Percentiles rank a stretch among this genome's conserved stretches.
Evolutionary conservation across 1,140 invertebrate genomes (phyloP).

Genomic region (Aphelinus certus): DNA sequence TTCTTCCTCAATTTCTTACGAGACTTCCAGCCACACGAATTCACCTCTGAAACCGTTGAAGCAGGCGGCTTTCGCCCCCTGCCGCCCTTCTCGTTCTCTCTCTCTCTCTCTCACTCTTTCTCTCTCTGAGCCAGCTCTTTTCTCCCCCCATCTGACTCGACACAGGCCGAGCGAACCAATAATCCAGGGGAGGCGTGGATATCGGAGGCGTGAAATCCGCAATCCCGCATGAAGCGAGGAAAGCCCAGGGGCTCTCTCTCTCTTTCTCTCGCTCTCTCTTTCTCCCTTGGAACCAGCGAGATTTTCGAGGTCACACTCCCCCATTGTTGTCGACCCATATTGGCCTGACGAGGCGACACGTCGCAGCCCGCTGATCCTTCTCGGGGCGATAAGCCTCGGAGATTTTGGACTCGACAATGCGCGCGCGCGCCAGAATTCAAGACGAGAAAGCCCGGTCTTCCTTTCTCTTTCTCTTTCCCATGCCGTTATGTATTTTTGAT

Average conservation of each 20-base stretch:
- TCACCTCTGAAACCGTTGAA: background rate
- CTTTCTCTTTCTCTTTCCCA: background rate
- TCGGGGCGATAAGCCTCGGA: constrained; percentile 26
- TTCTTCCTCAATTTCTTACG: too few relatives aligned
- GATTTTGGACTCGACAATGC: constrained; percentile 4
- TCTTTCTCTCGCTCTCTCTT: too few relatives aligned
- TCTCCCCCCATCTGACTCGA: background rate
- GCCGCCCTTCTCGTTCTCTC: background rate
- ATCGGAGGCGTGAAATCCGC: background rate
- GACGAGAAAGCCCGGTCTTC: background rate
- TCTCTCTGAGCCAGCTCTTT: background rate
- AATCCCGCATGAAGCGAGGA: background rate
- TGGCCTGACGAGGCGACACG: constrained; percentile 10
- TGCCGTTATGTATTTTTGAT: constrained; percentile 9
- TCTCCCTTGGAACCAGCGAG: constrained; percentile 6
- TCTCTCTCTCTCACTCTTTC: background rate
- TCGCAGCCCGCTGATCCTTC: constrained; percentile 16
- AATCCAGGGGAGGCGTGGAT: too few relatives aligned
- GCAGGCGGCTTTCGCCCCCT: background rate
- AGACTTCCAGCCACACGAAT: background rate
- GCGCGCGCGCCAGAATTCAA: background rate
- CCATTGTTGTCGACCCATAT: constrained; percentile 17
- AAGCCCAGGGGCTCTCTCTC: background rate
- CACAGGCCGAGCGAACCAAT: too few relatives aligned
- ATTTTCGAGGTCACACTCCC: constrained; percentile 27